Base-by-base conservation (phyloP, 92 coral and sea anemone genomes). In the Diadumene lineata region DNA sequence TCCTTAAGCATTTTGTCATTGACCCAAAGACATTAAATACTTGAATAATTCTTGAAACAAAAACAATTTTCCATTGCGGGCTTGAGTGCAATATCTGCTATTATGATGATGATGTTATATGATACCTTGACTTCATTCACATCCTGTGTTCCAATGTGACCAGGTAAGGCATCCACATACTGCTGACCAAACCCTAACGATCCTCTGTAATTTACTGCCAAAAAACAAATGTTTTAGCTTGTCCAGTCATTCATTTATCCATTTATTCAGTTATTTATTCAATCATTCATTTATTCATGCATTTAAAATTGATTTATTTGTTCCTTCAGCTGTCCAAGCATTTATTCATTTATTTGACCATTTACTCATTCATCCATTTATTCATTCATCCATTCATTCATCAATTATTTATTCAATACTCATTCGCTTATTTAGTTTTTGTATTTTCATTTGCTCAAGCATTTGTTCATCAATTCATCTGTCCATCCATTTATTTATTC, bases 61-160 rank as follows among this genome's bases (percentile, higher is more conserved):
- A n/a, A n/a, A n/a, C n/a, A n/a, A n/a, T n/a, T n/a, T n/a, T n/a
- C n/a, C n/a, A n/a, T n/a, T n/a, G n/a, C n/a, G n/a, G n/a, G n/a
- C n/a, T n/a, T n/a, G n/a, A n/a, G n/a, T n/a, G n/a, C n/a, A 21
- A 8, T 25, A 26, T 71, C 23, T 25, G 23, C 57, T 22, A 71
- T 58, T 16, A 44, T 71, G 74, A 71, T 71, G 30, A 43, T 8
- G 50, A 32, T 29, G 31, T 31, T 44, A 16, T 53, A 53, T 2
- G 10, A 31, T 28, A 93, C 98, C 94, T 86, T 90, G 0, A 94
- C 98, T 23, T 94, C 98, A 10, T 66, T 64, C 1, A 91, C 90
- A 64, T 94, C 98, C 38, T 91, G 98, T 0, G 87, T 91, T 57
- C 98, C 98, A 30, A 94, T 44, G 25, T 86, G 91, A 17, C 97